Percentiles rank a stretch among this genome's conserved stretches.
Conservation (phyloP, 2,888 invertebrate species). For the Craniophora ligustri region DNA sequence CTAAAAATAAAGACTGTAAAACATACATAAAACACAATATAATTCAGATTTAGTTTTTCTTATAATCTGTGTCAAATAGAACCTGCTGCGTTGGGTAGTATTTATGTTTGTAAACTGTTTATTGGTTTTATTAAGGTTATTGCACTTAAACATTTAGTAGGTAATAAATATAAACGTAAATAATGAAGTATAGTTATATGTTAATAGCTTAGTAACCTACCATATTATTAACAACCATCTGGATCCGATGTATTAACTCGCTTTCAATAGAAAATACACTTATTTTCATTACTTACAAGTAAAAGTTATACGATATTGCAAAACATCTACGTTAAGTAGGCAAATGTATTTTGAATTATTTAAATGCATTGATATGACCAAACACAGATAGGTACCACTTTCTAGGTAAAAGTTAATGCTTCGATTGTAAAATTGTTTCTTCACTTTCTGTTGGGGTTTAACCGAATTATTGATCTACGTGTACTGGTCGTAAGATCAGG, state of each 20-base stretch:
- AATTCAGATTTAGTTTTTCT: too few species aligned
- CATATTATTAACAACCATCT: conserved; percentile 12
- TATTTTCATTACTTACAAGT: conserved; percentile 28
- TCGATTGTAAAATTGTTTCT: conserved; percentile 26
- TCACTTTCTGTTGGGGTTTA: conserved; percentile 23
- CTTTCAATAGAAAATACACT: conserved; percentile 41
- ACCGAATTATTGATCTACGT: too few species aligned
- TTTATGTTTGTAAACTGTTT: too few species aligned
- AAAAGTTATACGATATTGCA: conserved; percentile 26
- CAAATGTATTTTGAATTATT: conserved; percentile 45
- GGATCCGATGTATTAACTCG: conserved; percentile 16
- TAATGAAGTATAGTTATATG: too few species aligned
- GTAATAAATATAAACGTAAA: conserved; percentile 11
- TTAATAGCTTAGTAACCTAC: conserved; percentile 15
- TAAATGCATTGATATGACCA: conserved; percentile 25
- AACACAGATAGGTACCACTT: conserved; percentile 24
- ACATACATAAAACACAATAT: too few species aligned
- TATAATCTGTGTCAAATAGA: too few species aligned
- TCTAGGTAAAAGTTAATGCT: conserved; percentile 27
- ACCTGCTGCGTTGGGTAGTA: too few species aligned
- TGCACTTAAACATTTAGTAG: conserved; percentile 1
- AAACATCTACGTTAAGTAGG: conserved; percentile 18
- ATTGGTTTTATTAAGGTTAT: neutral
- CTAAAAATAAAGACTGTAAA: too few species aligned
- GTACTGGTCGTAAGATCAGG: too few species aligned